Evolutionary conservation across 2,888 invertebrate species (phyloP).

Genomic region (Diarsia rubi): DNA sequence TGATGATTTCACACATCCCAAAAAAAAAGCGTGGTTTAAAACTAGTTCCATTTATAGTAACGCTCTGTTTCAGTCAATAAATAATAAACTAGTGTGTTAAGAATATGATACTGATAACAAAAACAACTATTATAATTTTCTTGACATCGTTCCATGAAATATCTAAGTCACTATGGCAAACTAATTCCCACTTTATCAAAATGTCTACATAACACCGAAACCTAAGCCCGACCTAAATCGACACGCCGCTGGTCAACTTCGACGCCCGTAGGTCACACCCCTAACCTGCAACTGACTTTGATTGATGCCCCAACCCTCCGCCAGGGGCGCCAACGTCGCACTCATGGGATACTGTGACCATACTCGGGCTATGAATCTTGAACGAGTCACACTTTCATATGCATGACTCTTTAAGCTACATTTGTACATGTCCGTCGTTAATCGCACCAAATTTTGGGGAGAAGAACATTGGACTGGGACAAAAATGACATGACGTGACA

Average conservation of each 20-base stretch:
- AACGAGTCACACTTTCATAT: constrained; percentile 57
- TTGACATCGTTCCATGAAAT: not conserved
- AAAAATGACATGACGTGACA: constrained; percentile 20
- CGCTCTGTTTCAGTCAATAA: not conserved
- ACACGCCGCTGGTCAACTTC: constrained; percentile 25
- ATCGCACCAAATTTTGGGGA: constrained; percentile 44
- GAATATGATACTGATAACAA: not conserved
- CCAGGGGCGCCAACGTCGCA: constrained; percentile 64
- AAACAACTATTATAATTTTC: not conserved
- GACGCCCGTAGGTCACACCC: constrained; percentile 59
- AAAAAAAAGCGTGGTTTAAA: not conserved
- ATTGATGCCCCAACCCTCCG: constrained; percentile 76
- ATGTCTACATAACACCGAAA: constrained; percentile 8
- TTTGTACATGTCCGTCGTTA: constrained; percentile 58
- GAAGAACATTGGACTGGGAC: not conserved
- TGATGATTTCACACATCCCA: no score
- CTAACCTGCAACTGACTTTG: constrained; percentile 80
- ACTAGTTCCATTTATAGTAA: not conserved
- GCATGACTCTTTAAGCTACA: constrained; percentile 50
- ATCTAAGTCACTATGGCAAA: not conserved
- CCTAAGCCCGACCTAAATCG: constrained; percentile 16
- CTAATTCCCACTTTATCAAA: constrained; percentile 19
- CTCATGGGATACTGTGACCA: constrained; percentile 65
- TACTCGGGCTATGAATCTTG: constrained; percentile 66
- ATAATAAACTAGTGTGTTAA: not conserved